phyloP scores from a whole-genome alignment of 2,113 vertebrate species.

The Hucho hucho region DNA sequence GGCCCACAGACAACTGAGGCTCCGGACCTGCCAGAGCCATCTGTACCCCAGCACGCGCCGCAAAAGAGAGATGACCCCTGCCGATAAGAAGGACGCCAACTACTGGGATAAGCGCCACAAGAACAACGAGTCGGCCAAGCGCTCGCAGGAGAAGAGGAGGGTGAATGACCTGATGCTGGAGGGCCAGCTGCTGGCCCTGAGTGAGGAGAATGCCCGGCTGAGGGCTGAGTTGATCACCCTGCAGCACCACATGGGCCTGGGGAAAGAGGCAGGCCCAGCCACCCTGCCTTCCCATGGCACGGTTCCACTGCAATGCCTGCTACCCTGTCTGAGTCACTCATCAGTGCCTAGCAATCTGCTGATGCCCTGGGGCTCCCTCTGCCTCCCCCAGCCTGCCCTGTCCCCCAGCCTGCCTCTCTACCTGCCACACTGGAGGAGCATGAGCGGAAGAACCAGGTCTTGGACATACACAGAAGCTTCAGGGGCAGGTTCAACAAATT shows the following conservation, averaged over 20 bases:
- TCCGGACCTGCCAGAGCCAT: conserved; percentile 22
- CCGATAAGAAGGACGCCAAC: conserved; percentile 62
- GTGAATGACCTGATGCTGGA: conserved; percentile 68
- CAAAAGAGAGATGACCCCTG: conserved; percentile 65
- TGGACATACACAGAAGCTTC: conserved; percentile 29
- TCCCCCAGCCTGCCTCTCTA: conserved; percentile 47
- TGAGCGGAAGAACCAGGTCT: conserved; percentile 3
- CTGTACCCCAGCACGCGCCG: conserved; percentile 37
- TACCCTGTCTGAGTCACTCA: conserved; percentile 33
- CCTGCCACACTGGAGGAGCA: conserved; percentile 26
- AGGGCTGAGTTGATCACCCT: conserved; percentile 62
- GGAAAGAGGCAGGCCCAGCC: background rate
- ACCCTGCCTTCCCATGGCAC: background rate
- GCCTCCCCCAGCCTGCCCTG: conserved; percentile 27
- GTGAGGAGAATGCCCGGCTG: conserved; percentile 68
- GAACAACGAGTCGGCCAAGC: conserved; percentile 75
- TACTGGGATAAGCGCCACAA: conserved; percentile 75
- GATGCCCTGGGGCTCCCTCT: conserved; percentile 54
- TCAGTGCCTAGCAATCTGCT: conserved; percentile 31
- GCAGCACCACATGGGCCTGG: conserved; percentile 46
- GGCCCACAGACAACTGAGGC: conserved; percentile 20
- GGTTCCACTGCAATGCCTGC: conserved; percentile 7
- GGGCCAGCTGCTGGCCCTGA: conserved; percentile 66
- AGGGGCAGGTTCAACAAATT: conserved; percentile 36
- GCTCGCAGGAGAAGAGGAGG: conserved; percentile 69